Conservation (phyloP, 2,888 invertebrate species). For the Electrophaes corylata region DNA sequence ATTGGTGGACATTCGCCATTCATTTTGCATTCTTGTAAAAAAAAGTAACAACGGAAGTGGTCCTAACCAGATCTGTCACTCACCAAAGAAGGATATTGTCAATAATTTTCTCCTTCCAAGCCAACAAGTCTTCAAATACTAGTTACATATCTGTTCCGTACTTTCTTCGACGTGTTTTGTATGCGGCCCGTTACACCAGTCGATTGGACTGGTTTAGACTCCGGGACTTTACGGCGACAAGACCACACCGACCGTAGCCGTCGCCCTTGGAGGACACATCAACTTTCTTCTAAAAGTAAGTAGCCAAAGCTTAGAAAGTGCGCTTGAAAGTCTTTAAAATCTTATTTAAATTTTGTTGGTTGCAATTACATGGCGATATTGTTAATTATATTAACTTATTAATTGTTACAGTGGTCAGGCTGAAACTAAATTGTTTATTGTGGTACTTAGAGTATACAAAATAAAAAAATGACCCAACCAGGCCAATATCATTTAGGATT, state of each 20-base stretch:
- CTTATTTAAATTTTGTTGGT: neutral
- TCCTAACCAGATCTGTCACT: neutral
- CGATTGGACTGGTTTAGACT: conserved; percentile 61
- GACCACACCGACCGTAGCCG: conserved; percentile 57
- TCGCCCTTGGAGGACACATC: conserved; percentile 56
- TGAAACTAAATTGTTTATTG: too few species aligned
- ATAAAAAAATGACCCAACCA: too few species aligned
- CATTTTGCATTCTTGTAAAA: too few species aligned
- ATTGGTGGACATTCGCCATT: too few species aligned
- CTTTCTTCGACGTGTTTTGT: conserved; percentile 55
- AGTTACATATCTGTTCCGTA: conserved; percentile 23
- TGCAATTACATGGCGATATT: neutral
- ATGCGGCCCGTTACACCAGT: conserved; percentile 70
- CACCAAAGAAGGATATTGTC: conserved; percentile 2
- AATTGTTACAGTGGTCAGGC: neutral
- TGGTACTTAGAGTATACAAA: too few species aligned
- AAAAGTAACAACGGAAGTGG: neutral
- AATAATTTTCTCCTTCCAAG: conserved; percentile 15
- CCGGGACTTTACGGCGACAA: conserved; percentile 41
- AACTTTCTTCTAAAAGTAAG: conserved; percentile 65
- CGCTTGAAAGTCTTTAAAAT: conserved; percentile 45
- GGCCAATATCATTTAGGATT: too few species aligned
- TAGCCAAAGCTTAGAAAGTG: conserved; percentile 60
- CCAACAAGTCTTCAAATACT: conserved; percentile 10
- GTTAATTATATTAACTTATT: too few species aligned